Conservation (phyloP, 2,888 invertebrate genomes). For the Netelia inedita region DNA sequence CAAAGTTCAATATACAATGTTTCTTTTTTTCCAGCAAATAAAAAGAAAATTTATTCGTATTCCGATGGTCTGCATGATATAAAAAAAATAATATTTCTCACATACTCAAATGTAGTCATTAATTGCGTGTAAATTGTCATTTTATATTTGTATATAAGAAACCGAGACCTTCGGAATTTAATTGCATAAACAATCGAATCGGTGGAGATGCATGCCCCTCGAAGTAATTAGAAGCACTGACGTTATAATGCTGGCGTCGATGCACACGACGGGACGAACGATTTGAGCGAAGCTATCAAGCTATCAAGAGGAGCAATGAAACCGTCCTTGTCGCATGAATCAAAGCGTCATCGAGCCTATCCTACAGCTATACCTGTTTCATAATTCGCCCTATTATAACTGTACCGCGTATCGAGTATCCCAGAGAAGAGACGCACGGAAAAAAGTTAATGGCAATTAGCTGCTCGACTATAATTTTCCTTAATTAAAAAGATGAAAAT, state of each 20-base stretch:
- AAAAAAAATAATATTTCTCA: no score
- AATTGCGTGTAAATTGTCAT: no score
- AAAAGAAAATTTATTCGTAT: no score
- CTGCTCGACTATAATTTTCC: background rate
- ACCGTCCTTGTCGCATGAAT: slow-evolving; percentile 73
- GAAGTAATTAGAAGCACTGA: slow-evolving; percentile 75
- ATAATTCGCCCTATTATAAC: slow-evolving; percentile 27
- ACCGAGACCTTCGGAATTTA: slow-evolving; percentile 66
- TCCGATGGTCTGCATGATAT: no score
- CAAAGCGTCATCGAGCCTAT: slow-evolving; percentile 60
- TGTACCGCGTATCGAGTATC: slow-evolving; percentile 23
- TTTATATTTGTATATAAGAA: background rate
- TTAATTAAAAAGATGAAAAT: background rate
- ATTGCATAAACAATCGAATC: slow-evolving; percentile 75
- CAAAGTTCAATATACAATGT: no score
- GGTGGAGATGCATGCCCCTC: slow-evolving; percentile 68
- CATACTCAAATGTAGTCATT: no score
- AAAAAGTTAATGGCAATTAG: slow-evolving; percentile 1
- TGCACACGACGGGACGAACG: slow-evolving; percentile 40
- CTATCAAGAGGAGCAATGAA: slow-evolving; percentile 74
- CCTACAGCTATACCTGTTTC: slow-evolving; percentile 14
- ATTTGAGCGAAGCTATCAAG: slow-evolving; percentile 71
- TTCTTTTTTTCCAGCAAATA: no score
- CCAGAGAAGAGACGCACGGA: background rate
- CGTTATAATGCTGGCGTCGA: slow-evolving; percentile 44